A percentile compares a stretch with the other conserved stretches of the same genome.
Evolutionary conservation across 2,888 invertebrate species (phyloP).

Genomic region (Melanotus villosus): DNA sequence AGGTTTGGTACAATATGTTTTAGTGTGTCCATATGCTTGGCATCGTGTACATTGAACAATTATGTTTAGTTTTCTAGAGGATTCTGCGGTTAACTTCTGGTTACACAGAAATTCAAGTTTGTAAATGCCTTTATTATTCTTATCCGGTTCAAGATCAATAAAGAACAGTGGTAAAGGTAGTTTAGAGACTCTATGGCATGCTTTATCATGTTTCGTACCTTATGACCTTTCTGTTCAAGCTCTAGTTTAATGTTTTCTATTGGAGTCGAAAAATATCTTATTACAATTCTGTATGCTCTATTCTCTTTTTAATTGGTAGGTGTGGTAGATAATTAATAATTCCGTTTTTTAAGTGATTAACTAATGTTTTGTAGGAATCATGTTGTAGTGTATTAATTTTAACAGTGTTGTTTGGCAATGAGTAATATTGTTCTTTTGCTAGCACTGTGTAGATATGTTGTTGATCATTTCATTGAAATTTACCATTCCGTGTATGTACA

Average conservation of each 20-base stretch:
- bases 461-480: no score
- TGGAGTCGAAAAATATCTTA: slow-evolving; percentile 14
- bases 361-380: slow-evolving; percentile 8
- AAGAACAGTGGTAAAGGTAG: slow-evolving; percentile 45
- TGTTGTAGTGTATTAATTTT: no score
- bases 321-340: background rate
- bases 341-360: background rate
- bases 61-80: slow-evolving; percentile 41
- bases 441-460: no score
- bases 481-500: no score
- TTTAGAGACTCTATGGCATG: slow-evolving; percentile 41
- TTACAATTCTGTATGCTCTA: background rate
- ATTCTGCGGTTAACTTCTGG: slow-evolving; percentile 41
- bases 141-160: slow-evolving; percentile 45
- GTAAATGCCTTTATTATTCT: slow-evolving; percentile 47
- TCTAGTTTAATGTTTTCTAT: slow-evolving; percentile 37
- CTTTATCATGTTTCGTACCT: slow-evolving; percentile 42
- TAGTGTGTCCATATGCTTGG: slow-evolving; percentile 49
- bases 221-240: slow-evolving; percentile 35
- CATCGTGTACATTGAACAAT: slow-evolving; percentile 51
- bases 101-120: slow-evolving; percentile 39
- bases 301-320: background rate
- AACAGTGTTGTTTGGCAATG: no score
- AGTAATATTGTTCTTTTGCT: no score
- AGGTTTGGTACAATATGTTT: slow-evolving; percentile 45